A percentile compares a stretch with the other conserved stretches of the same genome.
These are phyloP conservation scores for Megalurothrips usitatus DNA, from an alignment of 2,888 invertebrate species.

Conservation along the genomic window DNA sequence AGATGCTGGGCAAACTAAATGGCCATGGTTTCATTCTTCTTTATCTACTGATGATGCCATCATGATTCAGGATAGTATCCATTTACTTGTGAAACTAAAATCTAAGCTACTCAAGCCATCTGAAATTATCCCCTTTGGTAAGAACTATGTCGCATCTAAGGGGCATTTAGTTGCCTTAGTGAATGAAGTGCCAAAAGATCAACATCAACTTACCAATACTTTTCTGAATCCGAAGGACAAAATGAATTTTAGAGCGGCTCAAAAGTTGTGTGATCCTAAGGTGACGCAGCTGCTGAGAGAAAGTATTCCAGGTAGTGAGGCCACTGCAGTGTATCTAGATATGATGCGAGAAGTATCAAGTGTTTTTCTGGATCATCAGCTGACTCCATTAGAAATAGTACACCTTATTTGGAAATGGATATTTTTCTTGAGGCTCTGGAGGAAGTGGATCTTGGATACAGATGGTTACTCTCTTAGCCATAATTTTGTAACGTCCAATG, in stretches of 20 bases:
- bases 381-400: background rate
- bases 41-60: background rate
- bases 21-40: slow-evolving; percentile 7
- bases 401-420: background rate
- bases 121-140: slow-evolving; percentile 12
- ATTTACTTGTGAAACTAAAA: background rate
- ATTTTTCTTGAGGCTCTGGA: slow-evolving; percentile 1
- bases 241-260: background rate
- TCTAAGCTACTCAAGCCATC: background rate
- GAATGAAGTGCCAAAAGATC: background rate
- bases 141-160: background rate
- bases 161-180: background rate
- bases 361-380: slow-evolving; percentile 7
- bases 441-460: background rate
- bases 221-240: background rate
- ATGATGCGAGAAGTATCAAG: slow-evolving; percentile 1
- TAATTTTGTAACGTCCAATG: background rate
- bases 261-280: background rate
- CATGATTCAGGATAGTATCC: background rate
- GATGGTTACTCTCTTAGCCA: background rate
- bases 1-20: background rate
- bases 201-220: background rate
- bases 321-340: background rate
- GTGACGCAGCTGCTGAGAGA: background rate
- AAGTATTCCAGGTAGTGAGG: background rate